Evolutionary conservation across 2,888 invertebrate species (phyloP).

Genomic region (Hypercompe scribonia): DNA sequence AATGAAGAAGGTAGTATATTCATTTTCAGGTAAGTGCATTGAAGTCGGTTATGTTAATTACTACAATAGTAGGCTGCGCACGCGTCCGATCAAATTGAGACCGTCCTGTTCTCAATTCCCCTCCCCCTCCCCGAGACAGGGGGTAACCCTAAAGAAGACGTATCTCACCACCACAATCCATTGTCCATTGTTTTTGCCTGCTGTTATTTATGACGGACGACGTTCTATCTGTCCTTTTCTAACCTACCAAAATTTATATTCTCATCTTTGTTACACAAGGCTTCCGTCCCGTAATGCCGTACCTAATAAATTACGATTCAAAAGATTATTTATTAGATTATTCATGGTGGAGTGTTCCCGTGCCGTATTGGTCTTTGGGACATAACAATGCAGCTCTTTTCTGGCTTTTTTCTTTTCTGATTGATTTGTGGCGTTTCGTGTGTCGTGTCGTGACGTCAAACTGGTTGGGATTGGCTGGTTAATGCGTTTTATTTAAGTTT

Average conservation of each 20-base stretch:
- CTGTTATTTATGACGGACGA: conserved; percentile 85
- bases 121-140: conserved; percentile 42
- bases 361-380: conserved; percentile 83
- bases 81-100: conserved; percentile 55
- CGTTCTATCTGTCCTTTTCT: conserved; percentile 68
- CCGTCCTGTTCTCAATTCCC: conserved; percentile 54
- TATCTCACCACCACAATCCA: conserved; percentile 84
- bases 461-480: conserved; percentile 47
- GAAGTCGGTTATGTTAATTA: background rate
- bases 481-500: conserved; percentile 43
- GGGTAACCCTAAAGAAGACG: conserved; percentile 82
- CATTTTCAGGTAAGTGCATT: no score
- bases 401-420: conserved; percentile 64
- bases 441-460: conserved; percentile 47
- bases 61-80: conserved; percentile 57
- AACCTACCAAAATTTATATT: conserved; percentile 41
- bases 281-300: conserved; percentile 82
- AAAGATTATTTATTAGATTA: conserved; percentile 86
- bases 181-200: conserved; percentile 86
- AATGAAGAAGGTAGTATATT: no score
- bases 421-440: conserved; percentile 76
- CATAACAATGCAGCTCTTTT: conserved; percentile 64
- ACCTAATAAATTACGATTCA: conserved; percentile 83
- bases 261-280: conserved; percentile 66
- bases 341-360: conserved; percentile 76